A percentile compares a stretch with the other conserved stretches of the same genome.
These are phyloP conservation scores for Kuschelorhynchus macadamiae DNA, from an alignment of 2,888 invertebrate genomes.

Conservation along the genomic window DNA sequence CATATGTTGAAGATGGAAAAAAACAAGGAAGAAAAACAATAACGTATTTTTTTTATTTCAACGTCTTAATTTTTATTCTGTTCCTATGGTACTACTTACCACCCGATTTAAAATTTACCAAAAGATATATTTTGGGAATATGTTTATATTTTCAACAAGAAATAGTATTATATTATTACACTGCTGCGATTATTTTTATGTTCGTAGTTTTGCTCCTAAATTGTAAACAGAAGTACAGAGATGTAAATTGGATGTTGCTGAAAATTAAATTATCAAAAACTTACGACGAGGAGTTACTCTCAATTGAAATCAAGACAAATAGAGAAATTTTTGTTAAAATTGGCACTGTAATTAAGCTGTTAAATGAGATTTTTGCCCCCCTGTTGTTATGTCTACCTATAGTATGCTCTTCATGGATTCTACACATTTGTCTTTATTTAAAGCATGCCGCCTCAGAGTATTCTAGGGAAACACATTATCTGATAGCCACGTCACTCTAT, in stretches of 20 bases:
- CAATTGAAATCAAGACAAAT: background rate
- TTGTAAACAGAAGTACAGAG: background rate
- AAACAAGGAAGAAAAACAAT: background rate
- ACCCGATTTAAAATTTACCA: background rate
- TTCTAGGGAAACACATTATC: background rate
- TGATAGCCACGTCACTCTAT: background rate
- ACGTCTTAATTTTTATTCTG: background rate
- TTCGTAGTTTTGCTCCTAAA: background rate
- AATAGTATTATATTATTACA: background rate
- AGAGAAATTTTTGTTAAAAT: background rate
- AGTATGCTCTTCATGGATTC: background rate
- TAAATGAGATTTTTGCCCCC: background rate
- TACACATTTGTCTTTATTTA: background rate
- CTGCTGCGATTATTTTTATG: background rate
- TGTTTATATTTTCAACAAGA: background rate
- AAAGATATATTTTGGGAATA: background rate
- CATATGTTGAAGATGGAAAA: background rate
- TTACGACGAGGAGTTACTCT: background rate
- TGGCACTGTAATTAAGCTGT: background rate
- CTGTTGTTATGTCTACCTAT: background rate
- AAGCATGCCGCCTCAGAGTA: background rate
- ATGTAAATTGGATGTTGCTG: background rate
- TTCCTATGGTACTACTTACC: background rate
- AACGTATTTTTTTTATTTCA: background rate
- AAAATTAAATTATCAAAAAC: background rate